Evolutionary conservation across 1,140 invertebrate species (phyloP).

Genomic region (Brachionus plicatilis): DNA sequence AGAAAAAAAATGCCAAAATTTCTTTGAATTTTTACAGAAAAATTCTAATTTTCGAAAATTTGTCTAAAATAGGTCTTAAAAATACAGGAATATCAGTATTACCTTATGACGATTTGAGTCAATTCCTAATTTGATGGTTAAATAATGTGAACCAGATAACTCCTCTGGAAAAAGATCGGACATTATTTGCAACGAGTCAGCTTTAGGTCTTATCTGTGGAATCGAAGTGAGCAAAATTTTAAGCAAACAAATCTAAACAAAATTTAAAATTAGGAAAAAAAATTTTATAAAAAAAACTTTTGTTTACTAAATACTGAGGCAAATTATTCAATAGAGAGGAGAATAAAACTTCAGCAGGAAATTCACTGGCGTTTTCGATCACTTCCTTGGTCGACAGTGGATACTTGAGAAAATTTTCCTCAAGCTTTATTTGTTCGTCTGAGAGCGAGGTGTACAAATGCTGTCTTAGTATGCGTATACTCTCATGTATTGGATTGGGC

Average conservation of each 20-base stretch:
- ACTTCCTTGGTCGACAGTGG: constrained; percentile 54
- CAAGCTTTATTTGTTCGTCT: constrained; percentile 59
- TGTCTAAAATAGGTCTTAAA: not conserved
- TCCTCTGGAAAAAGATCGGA: constrained; percentile 91
- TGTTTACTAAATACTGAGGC: constrained; percentile 77
- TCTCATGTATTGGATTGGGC: constrained; percentile 89
- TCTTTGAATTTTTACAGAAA: too few relatives aligned
- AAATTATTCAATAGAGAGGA: constrained; percentile 4
- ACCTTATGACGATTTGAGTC: constrained; percentile 92
- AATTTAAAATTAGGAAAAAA: constrained; percentile 11
- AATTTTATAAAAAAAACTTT: not conserved
- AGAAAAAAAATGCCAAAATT: too few relatives aligned
- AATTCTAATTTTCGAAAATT: not conserved
- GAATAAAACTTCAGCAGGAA: not conserved
- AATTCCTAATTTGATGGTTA: constrained; percentile 90
- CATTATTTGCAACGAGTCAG: constrained; percentile 96
- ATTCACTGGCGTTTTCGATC: not conserved
- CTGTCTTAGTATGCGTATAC: constrained; percentile 77
- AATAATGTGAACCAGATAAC: constrained; percentile 89
- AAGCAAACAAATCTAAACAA: constrained; percentile 71
- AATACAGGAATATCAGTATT: constrained; percentile 7
- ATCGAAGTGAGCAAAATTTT: constrained; percentile 95
- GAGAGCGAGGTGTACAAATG: constrained; percentile 59
- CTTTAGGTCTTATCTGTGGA: constrained; percentile 93
- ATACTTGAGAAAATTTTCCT: constrained; percentile 59